Conservation (phyloP, 2,888 invertebrate genomes). For the Hirtodrosophila alboralis region DNA sequence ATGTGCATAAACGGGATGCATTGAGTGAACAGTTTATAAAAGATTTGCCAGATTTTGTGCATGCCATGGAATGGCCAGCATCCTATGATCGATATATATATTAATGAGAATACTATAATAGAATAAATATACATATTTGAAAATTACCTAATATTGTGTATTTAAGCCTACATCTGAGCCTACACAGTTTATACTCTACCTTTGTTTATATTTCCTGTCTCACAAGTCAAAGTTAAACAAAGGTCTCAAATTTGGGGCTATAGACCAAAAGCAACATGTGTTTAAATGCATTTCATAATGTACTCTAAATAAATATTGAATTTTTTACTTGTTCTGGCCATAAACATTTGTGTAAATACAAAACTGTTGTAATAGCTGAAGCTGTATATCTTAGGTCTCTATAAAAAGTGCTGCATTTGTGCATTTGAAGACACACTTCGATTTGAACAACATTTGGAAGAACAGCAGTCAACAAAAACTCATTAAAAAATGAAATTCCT, state of each 20-base stretch:
- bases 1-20: constrained; percentile 83
- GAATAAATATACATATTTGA: neutral
- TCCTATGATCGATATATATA: constrained; percentile 83
- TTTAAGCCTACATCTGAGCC: constrained; percentile 1
- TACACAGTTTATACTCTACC: constrained; percentile 4
- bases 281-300: constrained; percentile 43
- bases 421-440: constrained; percentile 49
- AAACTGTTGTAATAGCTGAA: constrained; percentile 34
- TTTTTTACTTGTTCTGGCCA: neutral
- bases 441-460: constrained; percentile 36
- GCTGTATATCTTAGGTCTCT: constrained; percentile 20
- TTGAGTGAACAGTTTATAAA: constrained; percentile 84
- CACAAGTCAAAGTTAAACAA: constrained; percentile 21
- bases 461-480: constrained; percentile 25
- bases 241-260: constrained; percentile 25
- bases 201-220: constrained; percentile 6
- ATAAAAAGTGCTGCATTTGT: constrained; percentile 46
- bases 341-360: constrained; percentile 58
- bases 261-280: constrained; percentile 10
- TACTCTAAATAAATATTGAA: constrained; percentile 27
- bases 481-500: constrained; percentile 55
- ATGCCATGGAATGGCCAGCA: constrained; percentile 85
- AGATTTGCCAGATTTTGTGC: constrained; percentile 85
- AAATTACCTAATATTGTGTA: neutral
- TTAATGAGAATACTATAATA: constrained; percentile 43